Percentiles rank a stretch among this genome's conserved stretches.
phyloP scores from a whole-genome alignment of 2,888 invertebrate genomes.

The Stenichneumon culpator region DNA sequence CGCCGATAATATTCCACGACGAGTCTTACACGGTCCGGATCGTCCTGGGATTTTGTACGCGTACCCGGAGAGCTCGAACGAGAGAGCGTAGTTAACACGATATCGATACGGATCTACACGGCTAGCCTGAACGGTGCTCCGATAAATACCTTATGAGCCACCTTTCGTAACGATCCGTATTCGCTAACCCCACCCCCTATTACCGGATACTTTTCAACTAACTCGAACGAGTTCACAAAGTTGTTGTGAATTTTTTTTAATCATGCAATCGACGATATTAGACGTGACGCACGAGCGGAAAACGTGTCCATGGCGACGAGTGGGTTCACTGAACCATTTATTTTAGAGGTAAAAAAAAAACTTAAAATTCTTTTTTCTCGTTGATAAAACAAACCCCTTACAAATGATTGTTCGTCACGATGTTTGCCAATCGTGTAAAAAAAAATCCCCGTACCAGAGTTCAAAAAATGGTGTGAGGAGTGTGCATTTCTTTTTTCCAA shows the following conservation, averaged over 20 bases:
- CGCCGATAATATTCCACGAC: slow-evolving; percentile 62
- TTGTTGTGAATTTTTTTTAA: slow-evolving; percentile 22
- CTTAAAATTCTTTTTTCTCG: too few relatives aligned
- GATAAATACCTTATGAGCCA: slow-evolving; percentile 73
- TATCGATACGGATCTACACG: slow-evolving; percentile 76
- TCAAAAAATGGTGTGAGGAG: too few relatives aligned
- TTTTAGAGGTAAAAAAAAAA: neutral
- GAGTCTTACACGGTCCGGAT: slow-evolving; percentile 49
- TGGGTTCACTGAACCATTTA: neutral
- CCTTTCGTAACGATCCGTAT: slow-evolving; percentile 70
- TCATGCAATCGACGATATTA: slow-evolving; percentile 41
- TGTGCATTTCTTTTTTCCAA: too few relatives aligned
- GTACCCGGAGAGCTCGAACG: slow-evolving; percentile 34
- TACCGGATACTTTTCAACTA: neutral
- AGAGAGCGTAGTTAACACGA: slow-evolving; percentile 77
- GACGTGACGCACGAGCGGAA: slow-evolving; percentile 1
- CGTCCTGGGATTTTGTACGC: slow-evolving; percentile 52
- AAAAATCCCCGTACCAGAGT: too few relatives aligned
- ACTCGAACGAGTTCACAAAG: slow-evolving; percentile 39
- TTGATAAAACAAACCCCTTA: too few relatives aligned
- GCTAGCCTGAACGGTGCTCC: slow-evolving; percentile 65
- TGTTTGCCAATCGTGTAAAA: too few relatives aligned
- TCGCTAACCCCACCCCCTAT: slow-evolving; percentile 11
- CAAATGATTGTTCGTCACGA: too few relatives aligned
- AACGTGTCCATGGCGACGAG: neutral